Conservation (phyloP, 53 echinoderm and acorn worm species). For the Patiria pectinifera region DNA sequence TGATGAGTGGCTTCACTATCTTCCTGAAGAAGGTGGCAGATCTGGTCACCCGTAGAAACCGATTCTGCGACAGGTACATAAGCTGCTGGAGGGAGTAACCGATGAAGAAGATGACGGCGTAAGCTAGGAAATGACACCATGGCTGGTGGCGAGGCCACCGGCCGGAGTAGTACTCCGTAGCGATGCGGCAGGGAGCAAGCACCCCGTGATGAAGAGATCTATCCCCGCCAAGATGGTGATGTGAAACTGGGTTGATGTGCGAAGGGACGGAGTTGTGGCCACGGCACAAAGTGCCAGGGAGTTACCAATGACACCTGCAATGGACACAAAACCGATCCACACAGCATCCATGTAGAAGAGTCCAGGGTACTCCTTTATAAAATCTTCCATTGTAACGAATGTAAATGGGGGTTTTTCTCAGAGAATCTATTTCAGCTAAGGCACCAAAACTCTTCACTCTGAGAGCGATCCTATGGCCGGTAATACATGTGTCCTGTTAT, state of each 20-base stretch:
- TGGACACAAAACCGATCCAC: not conserved
- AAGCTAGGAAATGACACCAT: not conserved
- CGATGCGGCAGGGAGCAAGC: not conserved
- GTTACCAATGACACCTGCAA: not conserved
- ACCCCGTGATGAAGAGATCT: not conserved
- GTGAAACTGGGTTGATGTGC: not conserved
- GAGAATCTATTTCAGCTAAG: not conserved
- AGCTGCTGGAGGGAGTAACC: not conserved
- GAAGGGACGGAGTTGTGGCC: constrained; percentile 13
- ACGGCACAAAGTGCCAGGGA: not conserved
- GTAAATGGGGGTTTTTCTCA: no score
- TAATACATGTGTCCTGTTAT: no score
- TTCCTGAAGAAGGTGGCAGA: not conserved
- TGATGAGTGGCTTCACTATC: not conserved
- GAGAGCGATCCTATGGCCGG: no score
- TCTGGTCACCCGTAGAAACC: not conserved
- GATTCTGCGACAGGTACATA: not conserved
- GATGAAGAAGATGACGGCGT: not conserved
- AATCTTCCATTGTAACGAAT: no score
- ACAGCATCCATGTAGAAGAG: constrained; percentile 7
- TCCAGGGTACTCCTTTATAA: not conserved
- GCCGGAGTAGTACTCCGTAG: not conserved
- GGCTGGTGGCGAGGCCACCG: not conserved
- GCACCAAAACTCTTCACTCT: not conserved
- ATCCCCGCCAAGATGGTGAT: constrained; percentile 1